Base-by-base conservation (phyloP, 2,888 invertebrate species). In the Drosophila paranaensis region DNA sequence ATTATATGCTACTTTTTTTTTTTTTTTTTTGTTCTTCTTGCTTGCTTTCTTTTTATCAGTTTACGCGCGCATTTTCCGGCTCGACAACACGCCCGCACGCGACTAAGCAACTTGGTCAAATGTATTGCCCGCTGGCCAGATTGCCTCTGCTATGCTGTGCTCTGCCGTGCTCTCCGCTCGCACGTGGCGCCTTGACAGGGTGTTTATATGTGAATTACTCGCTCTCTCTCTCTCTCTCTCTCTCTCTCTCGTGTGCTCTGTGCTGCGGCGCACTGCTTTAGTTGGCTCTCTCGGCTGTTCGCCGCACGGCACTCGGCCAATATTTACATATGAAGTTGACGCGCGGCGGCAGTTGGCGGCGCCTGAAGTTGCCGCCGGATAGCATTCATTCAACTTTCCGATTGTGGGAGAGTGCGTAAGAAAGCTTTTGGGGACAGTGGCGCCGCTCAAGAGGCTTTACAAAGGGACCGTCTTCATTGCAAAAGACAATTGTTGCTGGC, bases 71-170 rank as follows among this genome's bases (percentile, higher is more conserved):
- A 79, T 82, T 84, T 81, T 76, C 73, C 74, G 79, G 72, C 89
- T 64, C 62, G 60, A 71, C 72, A 83, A 86, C 91, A 91, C 91
- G 90, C 85, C 91, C 92, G 91, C 89, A 90, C 90, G 90, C 88
- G 74, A 85, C 85, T 86, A 91, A 85, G 85, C 87, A 90, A 87
- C 90, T 90, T 91, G 90, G 90, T 90, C 91, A 91, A 92, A 90
- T 92, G 91, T 90, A 82, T 73, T 88, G 75, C 79, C 88, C 86
- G 89, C 85, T 85, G 89, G 85, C 89, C 77, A 81, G 62, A 79
- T 74, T 73, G 80, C 67, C 72, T 72, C 57, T 33, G 56, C 65
- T 68, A 60, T 33, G 56, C 65, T 67, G 33, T 42, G n/a, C 64
- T 61, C 71, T 20, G 33, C 48, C 20, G 20, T 20, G 35, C 73